phyloP scores from a whole-genome alignment of 2,797 vertebrate genomes.

The Cheirogaleus major region DNA sequence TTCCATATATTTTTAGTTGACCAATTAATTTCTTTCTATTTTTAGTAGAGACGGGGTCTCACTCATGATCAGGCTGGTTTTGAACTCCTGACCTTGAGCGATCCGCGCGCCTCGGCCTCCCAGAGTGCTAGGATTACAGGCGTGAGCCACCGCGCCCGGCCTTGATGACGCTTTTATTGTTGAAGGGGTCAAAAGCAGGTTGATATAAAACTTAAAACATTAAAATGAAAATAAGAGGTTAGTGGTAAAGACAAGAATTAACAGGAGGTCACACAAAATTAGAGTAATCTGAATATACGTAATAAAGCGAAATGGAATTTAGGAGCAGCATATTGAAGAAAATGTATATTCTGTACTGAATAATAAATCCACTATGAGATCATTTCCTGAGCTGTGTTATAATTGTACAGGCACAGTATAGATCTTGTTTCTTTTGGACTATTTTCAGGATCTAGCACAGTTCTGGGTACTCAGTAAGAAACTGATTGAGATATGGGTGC shows the following conservation, averaged over 20 bases:
- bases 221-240: neutral
- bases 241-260: neutral
- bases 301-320: constrained; percentile 11
- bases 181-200: neutral
- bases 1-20: too few species aligned
- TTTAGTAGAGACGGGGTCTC: too few species aligned
- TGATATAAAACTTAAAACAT: constrained; percentile 3
- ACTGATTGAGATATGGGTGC: neutral
- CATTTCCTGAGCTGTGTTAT: neutral
- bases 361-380: neutral
- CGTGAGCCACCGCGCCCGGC: too few species aligned
- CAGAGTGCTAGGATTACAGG: too few species aligned
- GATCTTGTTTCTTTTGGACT: constrained; percentile 27
- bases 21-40: too few species aligned
- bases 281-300: constrained; percentile 14
- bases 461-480: neutral
- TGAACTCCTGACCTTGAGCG: too few species aligned
- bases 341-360: neutral
- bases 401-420: neutral
- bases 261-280: neutral
- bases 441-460: neutral
- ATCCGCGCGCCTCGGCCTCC: too few species aligned
- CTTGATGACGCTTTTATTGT: neutral
- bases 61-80: too few species aligned
- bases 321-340: constrained; percentile 10